These are phyloP conservation scores for Holothuria leucospilota DNA, from an alignment of 53 echinoderm and acorn worm genomes.

Conservation along the genomic window DNA sequence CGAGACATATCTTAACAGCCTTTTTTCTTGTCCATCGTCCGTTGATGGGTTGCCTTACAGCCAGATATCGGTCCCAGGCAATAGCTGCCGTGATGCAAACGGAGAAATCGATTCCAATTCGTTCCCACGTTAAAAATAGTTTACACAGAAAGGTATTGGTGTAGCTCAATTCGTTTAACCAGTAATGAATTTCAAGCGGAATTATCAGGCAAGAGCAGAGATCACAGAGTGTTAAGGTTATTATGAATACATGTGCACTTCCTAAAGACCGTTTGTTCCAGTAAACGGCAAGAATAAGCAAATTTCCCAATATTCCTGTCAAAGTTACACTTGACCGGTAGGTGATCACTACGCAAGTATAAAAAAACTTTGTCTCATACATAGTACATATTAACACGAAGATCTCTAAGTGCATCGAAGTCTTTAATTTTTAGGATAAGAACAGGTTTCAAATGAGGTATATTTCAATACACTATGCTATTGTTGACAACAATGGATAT, in stretches of 20 bases:
- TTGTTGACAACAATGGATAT: no score
- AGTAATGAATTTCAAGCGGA: constrained; percentile 6
- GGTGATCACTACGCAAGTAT: constrained; percentile 1
- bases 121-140: constrained; percentile 9
- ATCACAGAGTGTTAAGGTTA: constrained; percentile 41
- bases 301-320: constrained; percentile 67
- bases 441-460: no score
- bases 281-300: constrained; percentile 64
- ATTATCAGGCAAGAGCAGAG: constrained; percentile 37
- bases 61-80: constrained; percentile 71
- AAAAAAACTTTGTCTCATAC: background rate
- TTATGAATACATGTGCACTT: constrained; percentile 70
- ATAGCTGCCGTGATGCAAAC: constrained; percentile 66
- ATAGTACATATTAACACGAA: no score
- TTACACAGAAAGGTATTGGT: constrained; percentile 6
- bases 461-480: no score
- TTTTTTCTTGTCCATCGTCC: constrained; percentile 39
- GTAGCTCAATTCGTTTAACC: background rate
- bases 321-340: constrained; percentile 40
- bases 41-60: constrained; percentile 61
- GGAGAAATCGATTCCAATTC: constrained; percentile 51
- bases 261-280: constrained; percentile 58
- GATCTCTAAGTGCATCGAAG: no score
- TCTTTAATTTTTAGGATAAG: no score
- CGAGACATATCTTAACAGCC: constrained; percentile 34